A percentile compares a stretch with the other conserved stretches of the same genome.
Conservation (phyloP, 2,797 vertebrate genomes). For the Sebastiscus tertius region DNA sequence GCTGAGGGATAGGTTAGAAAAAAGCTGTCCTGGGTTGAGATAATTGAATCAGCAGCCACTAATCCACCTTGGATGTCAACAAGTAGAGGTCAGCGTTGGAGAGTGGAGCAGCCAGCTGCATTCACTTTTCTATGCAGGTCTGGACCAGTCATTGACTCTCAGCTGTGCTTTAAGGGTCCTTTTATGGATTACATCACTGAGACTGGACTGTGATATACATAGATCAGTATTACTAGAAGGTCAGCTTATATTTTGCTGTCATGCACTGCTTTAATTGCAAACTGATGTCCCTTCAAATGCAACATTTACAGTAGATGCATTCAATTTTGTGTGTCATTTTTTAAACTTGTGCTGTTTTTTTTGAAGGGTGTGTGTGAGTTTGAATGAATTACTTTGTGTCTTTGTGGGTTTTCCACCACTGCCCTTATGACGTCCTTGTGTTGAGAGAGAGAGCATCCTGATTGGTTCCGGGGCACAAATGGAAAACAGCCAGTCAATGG, state of each 20-base stretch:
- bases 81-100: constrained; percentile 33
- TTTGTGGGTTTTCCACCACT: neutral
- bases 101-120: constrained; percentile 9
- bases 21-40: neutral
- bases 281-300: neutral
- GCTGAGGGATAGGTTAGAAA: neutral
- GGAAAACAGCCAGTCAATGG: constrained; percentile 20
- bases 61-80: constrained; percentile 46
- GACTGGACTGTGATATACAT: neutral
- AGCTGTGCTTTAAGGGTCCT: neutral
- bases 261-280: neutral
- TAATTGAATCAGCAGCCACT: neutral
- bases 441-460: neutral
- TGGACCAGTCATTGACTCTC: neutral
- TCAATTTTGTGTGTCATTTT: neutral
- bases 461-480: constrained; percentile 41
- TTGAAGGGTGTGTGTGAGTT: neutral
- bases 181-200: neutral
- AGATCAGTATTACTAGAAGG: neutral
- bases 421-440: neutral
- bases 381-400: constrained; percentile 2
- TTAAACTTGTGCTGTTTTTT: neutral
- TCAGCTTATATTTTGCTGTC: neutral
- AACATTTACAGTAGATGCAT: neutral
- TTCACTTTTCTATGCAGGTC: neutral